Percentiles rank a stretch among this genome's conserved stretches.
These are phyloP conservation scores for Myathropa florea DNA, from an alignment of 2,888 invertebrate species.

Conservation along the genomic window DNA sequence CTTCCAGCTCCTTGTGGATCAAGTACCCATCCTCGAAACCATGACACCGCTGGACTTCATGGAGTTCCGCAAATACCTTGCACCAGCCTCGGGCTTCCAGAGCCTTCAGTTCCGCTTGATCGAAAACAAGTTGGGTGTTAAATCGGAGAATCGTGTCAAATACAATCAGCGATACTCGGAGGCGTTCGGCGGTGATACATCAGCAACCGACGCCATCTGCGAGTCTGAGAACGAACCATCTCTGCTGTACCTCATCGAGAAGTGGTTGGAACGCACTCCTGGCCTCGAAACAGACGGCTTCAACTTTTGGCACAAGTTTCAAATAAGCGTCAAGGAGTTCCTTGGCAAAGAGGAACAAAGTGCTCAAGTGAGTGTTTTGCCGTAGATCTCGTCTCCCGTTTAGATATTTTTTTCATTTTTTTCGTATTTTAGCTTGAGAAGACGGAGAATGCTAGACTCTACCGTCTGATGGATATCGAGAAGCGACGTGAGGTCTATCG, in stretches of 20 bases:
- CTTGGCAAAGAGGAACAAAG: conserved; percentile 85
- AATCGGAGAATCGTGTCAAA: conserved; percentile 92
- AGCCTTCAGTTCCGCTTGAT: conserved; percentile 97
- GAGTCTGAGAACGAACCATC: conserved; percentile 93
- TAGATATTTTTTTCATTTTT: background rate
- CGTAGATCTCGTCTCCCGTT: no score
- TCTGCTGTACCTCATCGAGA: conserved; percentile 91
- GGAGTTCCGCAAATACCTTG: conserved; percentile 96
- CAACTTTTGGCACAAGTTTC: conserved; percentile 97
- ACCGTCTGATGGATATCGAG: conserved; percentile 87
- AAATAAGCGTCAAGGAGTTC: conserved; percentile 86
- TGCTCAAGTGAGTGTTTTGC: conserved; percentile 80
- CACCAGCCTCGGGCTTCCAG: conserved; percentile 98
- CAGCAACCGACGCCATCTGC: conserved; percentile 82
- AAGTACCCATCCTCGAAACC: conserved; percentile 98
- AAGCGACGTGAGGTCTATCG: conserved; percentile 92
- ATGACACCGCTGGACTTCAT: conserved; percentile 99
- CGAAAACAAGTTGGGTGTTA: conserved; percentile 94
- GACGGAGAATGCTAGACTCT: conserved; percentile 84
- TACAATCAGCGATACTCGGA: conserved; percentile 96
- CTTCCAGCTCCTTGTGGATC: conserved; percentile 93
- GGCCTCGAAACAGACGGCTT: conserved; percentile 92
- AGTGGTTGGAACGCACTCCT: conserved; percentile 97
- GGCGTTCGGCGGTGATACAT: conserved; percentile 90
- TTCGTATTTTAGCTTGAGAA: conserved; percentile 82